Evolutionary conservation across 2,888 invertebrate species (phyloP), one percentile per base, ranked within the genome.

Genomic region (Clusia tigrina): DNA sequence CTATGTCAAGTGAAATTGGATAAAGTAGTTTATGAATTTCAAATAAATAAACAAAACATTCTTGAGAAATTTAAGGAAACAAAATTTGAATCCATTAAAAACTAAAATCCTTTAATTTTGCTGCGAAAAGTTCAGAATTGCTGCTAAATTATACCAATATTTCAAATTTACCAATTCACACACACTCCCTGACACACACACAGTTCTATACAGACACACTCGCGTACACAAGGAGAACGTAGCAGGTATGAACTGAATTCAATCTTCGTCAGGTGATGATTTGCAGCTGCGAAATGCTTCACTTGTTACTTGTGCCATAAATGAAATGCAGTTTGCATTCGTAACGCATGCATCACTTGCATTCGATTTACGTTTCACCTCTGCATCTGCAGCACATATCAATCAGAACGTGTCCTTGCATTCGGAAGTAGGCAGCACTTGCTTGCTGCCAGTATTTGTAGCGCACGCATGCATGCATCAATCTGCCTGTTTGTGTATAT

Each of bases 141-240:
- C 24, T 54, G 53, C 23, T 15, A 23, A 52, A 20, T 12, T 52
- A 17, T 54, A 32, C 32, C 65, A 62, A 62, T 73, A 73, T 67
- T 72, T 73, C 52, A 37, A 52, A 54, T 5, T 25, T 24, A 24
- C 37, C 12, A n/a, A 54, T 10, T 37, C 23, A 3, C 42, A 54
- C 58, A 60, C 56, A 57, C 32, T 46, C 60, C 22, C 37, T 10
- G 51, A 23, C 53, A 12, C 32, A 62, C 62, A 48, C 17, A 37
- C 61, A 54, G n/a, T 20, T 12, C 32, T 32, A 32, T 32, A 32
- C 32, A 6, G 32, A 32, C 32, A 18, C 38, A 42, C 18, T 37
- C 22, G 17, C 53, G 53, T 38, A 22, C 32, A 53, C 38, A 38
- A 24, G 18, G 15, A 53, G 52, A n/a, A 18, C 2, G 2, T 51